Conservation (phyloP, 37 sponge, comb jelly and placozoan genomes). For the Lycopodina hypogea region DNA sequence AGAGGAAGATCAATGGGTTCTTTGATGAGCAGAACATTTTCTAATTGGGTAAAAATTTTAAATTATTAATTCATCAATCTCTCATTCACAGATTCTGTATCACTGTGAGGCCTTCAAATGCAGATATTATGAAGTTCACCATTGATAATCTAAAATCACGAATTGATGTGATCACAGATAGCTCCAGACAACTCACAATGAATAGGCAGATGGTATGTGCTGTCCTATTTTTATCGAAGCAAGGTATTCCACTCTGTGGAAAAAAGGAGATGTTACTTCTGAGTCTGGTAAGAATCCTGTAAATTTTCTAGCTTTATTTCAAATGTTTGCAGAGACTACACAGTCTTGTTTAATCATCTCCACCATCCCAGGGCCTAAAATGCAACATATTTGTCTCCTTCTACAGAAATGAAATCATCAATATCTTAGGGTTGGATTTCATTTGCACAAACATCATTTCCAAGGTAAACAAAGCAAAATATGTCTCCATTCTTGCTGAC, state of each 20-base stretch:
- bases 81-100: slow-evolving; percentile 36
- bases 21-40: slow-evolving; percentile 57
- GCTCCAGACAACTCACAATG: slow-evolving; percentile 30
- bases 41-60: slow-evolving; percentile 70
- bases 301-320: slow-evolving; percentile 44
- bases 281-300: slow-evolving; percentile 31
- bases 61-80: slow-evolving; percentile 33
- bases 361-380: too few relatives aligned
- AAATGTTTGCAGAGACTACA: too few relatives aligned
- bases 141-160: slow-evolving; percentile 56
- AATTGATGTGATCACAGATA: slow-evolving; percentile 37
- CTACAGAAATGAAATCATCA: slow-evolving; percentile 61
- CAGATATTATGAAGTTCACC: slow-evolving; percentile 46
- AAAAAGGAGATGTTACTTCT: slow-evolving; percentile 28
- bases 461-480: slow-evolving; percentile 55
- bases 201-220: slow-evolving; percentile 47
- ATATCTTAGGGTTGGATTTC: too few relatives aligned
- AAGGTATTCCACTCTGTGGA: slow-evolving; percentile 55
- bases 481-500: slow-evolving; percentile 59
- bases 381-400: slow-evolving; percentile 62
- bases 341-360: too few relatives aligned
- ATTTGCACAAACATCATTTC: slow-evolving; percentile 27
- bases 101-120: slow-evolving; percentile 49
- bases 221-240: slow-evolving; percentile 50
- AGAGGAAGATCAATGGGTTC: slow-evolving; percentile 31